Conservation (phyloP, 2,113 vertebrate genomes). For the Psilopsiagon aymara region DNA sequence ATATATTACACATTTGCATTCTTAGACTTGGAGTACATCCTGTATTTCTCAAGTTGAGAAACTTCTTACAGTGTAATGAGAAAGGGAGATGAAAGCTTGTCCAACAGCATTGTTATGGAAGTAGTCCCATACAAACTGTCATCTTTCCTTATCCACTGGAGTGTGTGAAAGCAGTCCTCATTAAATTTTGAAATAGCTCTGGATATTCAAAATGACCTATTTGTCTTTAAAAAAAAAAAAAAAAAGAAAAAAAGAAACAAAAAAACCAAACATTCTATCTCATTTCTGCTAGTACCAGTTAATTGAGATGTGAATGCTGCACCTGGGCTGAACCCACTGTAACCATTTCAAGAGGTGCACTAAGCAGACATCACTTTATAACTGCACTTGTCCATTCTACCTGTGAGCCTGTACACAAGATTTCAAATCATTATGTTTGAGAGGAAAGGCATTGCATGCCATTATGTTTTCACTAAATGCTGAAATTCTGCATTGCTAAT, state of each 20-base stretch:
- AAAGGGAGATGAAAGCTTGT: neutral
- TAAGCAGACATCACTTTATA: neutral
- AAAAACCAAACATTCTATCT: neutral
- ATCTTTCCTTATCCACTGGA: neutral
- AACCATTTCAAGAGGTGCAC: neutral
- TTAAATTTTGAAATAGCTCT: slow-evolving; percentile 6
- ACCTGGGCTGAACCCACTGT: neutral
- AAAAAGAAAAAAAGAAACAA: too few relatives aligned
- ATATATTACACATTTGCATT: neutral
- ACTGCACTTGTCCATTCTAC: neutral
- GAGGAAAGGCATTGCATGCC: neutral
- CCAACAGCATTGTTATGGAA: neutral
- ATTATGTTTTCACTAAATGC: neutral
- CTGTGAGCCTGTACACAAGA: neutral
- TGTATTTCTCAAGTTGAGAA: neutral
- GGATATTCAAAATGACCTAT: neutral
- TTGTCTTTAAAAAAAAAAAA: neutral
- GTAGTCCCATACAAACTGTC: neutral
- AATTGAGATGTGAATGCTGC: neutral
- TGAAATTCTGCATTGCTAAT: neutral
- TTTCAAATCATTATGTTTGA: neutral
- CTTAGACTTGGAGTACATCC: neutral
- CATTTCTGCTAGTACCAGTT: neutral
- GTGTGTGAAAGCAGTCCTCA: neutral
- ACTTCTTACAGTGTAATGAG: neutral